phyloP scores from a whole-genome alignment of 1,140 invertebrate species.

The Trichonephila clavipes region DNA sequence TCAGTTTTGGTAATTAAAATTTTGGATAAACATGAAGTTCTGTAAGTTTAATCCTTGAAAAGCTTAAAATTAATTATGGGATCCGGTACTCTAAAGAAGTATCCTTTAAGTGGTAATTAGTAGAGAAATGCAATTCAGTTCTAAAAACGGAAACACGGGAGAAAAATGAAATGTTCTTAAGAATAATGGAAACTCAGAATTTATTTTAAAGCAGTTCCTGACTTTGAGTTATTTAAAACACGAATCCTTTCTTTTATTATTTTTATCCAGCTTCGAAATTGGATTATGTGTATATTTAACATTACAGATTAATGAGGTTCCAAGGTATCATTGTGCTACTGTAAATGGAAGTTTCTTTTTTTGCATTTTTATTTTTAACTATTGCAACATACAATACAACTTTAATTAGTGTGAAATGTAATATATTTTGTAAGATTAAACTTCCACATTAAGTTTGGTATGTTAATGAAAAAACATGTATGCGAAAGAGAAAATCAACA shows the following conservation, averaged over 20 bases:
- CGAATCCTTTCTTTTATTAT: not conserved
- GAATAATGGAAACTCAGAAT: not conserved
- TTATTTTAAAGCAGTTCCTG: not conserved
- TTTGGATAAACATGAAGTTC: not conserved
- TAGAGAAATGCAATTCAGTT: conserved; percentile 9
- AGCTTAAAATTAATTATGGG: conserved; percentile 32
- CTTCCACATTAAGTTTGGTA: too few species aligned
- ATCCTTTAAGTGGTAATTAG: conserved; percentile 46
- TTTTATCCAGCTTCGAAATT: not conserved
- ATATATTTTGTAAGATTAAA: too few species aligned
- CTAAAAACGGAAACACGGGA: not conserved
- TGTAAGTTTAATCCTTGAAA: conserved; percentile 12
- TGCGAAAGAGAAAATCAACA: too few species aligned
- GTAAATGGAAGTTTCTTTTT: too few species aligned
- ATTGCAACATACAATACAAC: too few species aligned
- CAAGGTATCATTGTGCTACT: too few species aligned
- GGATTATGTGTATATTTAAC: too few species aligned
- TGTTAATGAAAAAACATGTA: too few species aligned
- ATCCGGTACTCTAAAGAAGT: conserved; percentile 15
- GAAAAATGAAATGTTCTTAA: not conserved
- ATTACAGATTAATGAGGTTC: too few species aligned
- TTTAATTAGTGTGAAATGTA: too few species aligned
- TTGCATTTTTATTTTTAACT: too few species aligned
- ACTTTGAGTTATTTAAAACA: not conserved
- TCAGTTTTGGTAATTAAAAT: conserved; percentile 52